phyloP scores from a whole-genome alignment of 2,797 vertebrate species.

The Rhincodon typus region DNA sequence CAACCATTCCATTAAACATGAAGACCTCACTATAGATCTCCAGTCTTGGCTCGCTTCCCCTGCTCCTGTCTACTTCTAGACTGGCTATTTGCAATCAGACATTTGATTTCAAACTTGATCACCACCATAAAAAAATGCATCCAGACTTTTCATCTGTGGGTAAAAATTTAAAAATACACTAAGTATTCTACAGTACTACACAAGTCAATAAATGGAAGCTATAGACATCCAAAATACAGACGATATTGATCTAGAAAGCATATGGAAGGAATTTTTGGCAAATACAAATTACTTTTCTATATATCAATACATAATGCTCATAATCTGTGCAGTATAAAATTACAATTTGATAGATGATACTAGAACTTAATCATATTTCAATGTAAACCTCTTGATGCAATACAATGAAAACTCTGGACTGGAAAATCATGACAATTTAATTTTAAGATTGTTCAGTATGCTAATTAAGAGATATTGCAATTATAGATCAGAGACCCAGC shows the following conservation, averaged over 20 bases:
- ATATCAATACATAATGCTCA: neutral
- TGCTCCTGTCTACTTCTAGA: neutral
- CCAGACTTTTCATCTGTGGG: neutral
- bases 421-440: neutral
- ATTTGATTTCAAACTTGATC: neutral
- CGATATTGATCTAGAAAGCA: neutral
- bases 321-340: slow-evolving; percentile 8
- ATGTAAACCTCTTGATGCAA: neutral
- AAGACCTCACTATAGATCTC: neutral
- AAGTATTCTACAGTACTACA: neutral
- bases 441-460: slow-evolving; percentile 3
- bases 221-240: neutral
- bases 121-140: neutral
- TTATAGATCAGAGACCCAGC: neutral
- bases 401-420: neutral
- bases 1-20: neutral
- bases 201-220: neutral
- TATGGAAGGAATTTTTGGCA: neutral
- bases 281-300: neutral
- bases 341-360: neutral
- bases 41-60: neutral
- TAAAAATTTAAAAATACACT: neutral
- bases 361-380: slow-evolving; percentile 5
- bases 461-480: neutral
- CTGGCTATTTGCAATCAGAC: neutral